Evolutionary conservation across 2,888 invertebrate species (phyloP).

Genomic region (Lasioglossum lativentre): DNA sequence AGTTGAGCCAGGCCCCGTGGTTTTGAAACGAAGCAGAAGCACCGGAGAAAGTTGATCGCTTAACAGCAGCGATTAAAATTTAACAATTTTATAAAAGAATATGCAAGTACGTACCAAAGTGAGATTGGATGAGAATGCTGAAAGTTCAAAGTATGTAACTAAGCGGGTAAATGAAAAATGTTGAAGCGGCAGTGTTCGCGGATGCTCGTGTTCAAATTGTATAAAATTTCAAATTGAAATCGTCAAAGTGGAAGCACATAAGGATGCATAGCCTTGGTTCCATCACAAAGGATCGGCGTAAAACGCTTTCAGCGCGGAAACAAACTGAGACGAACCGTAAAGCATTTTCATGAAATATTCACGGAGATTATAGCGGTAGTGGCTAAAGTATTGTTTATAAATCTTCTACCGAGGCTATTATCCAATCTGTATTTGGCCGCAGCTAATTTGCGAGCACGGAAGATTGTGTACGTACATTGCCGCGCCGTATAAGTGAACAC

Average conservation of each 20-base stretch:
- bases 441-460: background rate
- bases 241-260: background rate
- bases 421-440: background rate
- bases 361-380: background rate
- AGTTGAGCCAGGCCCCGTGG: background rate
- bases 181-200: background rate
- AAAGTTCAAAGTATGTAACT: background rate
- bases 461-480: background rate
- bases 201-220: background rate
- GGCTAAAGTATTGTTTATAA: background rate
- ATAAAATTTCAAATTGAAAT: background rate
- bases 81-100: background rate
- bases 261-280: background rate
- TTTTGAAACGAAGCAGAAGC: background rate
- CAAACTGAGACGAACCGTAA: background rate
- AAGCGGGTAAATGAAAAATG: background rate
- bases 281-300: background rate
- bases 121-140: background rate
- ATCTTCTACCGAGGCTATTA: background rate
- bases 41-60: background rate
- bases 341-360: slow-evolving; percentile 4
- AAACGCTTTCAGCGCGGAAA: background rate
- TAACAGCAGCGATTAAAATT: background rate
- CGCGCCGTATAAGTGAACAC: background rate
- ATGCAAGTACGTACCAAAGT: background rate